Percentiles rank a stretch among this genome's conserved stretches.
These are phyloP conservation scores for Ectemnius continuus DNA, from an alignment of 2,888 invertebrate genomes.

Conservation along the genomic window DNA sequence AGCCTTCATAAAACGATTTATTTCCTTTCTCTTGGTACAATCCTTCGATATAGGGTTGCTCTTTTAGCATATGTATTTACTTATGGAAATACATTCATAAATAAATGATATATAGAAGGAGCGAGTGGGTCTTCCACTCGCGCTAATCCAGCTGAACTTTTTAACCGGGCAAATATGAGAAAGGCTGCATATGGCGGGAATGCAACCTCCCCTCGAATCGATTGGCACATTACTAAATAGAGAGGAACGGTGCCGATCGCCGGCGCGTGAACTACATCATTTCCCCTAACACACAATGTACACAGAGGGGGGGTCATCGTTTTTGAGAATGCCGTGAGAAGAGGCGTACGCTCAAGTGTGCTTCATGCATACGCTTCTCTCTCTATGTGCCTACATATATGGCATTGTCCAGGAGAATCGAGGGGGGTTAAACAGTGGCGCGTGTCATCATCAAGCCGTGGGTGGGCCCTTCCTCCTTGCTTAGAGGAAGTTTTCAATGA, in stretches of 20 bases:
- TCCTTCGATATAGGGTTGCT: too few species aligned
- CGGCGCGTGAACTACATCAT: neutral
- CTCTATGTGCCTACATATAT: neutral
- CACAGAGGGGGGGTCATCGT: neutral
- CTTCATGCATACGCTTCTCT: neutral
- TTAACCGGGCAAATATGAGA: neutral
- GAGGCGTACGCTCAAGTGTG: neutral
- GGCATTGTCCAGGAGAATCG: constrained; percentile 6
- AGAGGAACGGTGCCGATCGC: too few species aligned
- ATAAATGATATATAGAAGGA: too few species aligned
- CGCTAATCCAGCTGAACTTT: neutral
- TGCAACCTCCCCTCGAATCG: too few species aligned
- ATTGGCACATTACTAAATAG: too few species aligned
- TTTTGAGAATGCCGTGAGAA: constrained; percentile 3
- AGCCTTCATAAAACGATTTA: too few species aligned
- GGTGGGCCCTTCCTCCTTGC: constrained; percentile 42
- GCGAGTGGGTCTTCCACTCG: too few species aligned
- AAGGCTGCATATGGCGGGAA: too few species aligned
- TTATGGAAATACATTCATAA: too few species aligned
- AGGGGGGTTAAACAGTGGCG: constrained; percentile 36
- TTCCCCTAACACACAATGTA: neutral
- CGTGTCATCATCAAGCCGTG: constrained; percentile 43
- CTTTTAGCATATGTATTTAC: too few species aligned
- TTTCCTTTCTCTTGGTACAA: too few species aligned
- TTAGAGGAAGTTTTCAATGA: constrained; percentile 52